A percentile compares a stretch with the other conserved stretches of the same genome.
Conservation (phyloP, 2,797 vertebrate genomes). For the Morelia viridis region DNA sequence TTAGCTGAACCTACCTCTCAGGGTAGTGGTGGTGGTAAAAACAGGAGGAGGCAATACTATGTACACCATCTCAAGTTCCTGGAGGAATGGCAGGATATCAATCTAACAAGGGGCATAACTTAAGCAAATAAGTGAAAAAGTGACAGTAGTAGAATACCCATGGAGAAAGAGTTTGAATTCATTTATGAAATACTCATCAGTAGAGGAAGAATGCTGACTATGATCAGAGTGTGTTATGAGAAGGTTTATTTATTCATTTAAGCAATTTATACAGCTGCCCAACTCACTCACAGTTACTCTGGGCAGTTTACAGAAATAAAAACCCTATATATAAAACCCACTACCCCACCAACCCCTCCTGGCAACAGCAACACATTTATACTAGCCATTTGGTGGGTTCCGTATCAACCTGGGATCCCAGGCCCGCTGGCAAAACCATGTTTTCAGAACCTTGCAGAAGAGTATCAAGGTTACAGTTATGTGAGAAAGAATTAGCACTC, state of each 20-base stretch:
- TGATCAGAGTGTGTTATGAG: not conserved
- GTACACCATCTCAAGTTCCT: not conserved
- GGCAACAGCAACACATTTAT: too few species aligned
- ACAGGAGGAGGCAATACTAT: too few species aligned
- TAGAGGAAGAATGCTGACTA: not conserved
- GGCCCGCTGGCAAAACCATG: too few species aligned
- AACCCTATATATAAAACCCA: too few species aligned
- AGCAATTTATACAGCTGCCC: too few species aligned
- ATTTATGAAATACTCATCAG: not conserved
- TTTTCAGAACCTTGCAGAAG: too few species aligned
- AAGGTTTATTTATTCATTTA: not conserved
- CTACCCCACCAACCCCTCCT: too few species aligned
- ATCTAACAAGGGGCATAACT: not conserved
- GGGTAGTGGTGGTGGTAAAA: not conserved
- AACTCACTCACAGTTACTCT: too few species aligned
- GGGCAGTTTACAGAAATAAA: too few species aligned
- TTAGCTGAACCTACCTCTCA: not conserved
- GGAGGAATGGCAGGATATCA: not conserved
- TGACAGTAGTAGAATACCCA: not conserved
- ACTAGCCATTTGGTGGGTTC: too few species aligned
- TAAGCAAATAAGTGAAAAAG: not conserved
- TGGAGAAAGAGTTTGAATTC: not conserved
- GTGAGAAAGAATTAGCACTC: not conserved
- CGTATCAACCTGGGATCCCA: too few species aligned
- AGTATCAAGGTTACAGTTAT: not conserved